A percentile compares a stretch with the other conserved stretches of the same genome.
Evolutionary conservation across 1,140 invertebrate species (phyloP).

Genomic region (Drosophila repletoides): DNA sequence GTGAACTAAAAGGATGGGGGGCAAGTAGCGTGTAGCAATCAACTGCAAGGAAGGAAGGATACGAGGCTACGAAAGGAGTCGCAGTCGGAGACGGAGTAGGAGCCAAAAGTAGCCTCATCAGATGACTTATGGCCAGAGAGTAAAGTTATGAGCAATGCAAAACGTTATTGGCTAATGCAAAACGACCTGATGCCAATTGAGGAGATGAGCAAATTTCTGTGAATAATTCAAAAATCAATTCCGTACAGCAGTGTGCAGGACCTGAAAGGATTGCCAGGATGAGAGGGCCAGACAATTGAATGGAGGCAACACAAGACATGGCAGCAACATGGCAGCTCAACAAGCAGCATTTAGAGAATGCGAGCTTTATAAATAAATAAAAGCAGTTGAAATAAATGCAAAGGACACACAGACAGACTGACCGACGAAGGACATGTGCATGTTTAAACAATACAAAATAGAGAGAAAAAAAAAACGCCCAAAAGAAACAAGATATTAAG

Average conservation of each 20-base stretch:
- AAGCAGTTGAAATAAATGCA: constrained; percentile 68
- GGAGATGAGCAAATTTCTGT: constrained; percentile 45
- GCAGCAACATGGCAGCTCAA: constrained; percentile 71
- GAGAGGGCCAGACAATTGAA: constrained; percentile 56
- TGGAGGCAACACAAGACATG: constrained; percentile 58
- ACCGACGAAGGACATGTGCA: constrained; percentile 55
- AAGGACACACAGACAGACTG: constrained; percentile 41
- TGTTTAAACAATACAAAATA: constrained; percentile 59
- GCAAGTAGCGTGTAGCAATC: constrained; percentile 49
- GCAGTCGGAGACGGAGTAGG: neutral
- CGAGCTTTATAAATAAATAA: constrained; percentile 75
- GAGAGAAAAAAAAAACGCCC: too few relatives aligned
- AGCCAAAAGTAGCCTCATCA: constrained; percentile 25
- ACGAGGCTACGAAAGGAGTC: constrained; percentile 36
- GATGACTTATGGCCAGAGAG: constrained; percentile 51
- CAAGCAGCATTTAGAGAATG: constrained; percentile 54
- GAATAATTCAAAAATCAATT: constrained; percentile 80
- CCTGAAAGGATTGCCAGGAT: constrained; percentile 28
- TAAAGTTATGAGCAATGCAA: neutral
- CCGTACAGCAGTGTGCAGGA: constrained; percentile 45
- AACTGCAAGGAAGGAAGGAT: constrained; percentile 64
- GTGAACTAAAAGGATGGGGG: neutral
- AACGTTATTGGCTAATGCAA: constrained; percentile 65
- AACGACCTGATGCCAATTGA: constrained; percentile 66
- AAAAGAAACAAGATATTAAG: constrained; percentile 75